Percentiles rank a stretch among this genome's conserved stretches.
Evolutionary conservation across 2,113 vertebrate genomes (phyloP).

Genomic region (Oxyruncus cristatus): DNA sequence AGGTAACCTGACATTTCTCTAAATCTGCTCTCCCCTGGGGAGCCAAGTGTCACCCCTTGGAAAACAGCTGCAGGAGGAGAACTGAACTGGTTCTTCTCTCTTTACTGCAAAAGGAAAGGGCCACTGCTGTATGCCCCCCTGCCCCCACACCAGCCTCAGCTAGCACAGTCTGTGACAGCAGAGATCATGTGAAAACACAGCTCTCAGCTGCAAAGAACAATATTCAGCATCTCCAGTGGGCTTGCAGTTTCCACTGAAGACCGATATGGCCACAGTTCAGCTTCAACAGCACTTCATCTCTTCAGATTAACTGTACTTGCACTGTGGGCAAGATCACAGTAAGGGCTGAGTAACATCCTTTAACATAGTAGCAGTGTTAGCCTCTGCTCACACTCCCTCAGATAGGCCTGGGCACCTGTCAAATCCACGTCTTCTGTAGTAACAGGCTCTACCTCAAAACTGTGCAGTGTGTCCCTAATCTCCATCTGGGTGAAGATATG

Average conservation of each 20-base stretch:
- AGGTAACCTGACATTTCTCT: neutral
- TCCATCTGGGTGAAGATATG: neutral
- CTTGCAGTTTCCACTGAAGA: neutral
- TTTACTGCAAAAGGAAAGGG: neutral
- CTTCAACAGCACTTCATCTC: neutral
- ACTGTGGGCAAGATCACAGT: neutral
- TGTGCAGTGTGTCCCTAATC: neutral
- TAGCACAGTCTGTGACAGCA: neutral
- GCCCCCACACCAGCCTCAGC: neutral
- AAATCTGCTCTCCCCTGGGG: neutral
- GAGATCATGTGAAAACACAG: neutral
- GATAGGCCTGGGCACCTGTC: neutral
- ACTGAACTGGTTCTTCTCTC: neutral
- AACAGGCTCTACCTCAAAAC: neutral
- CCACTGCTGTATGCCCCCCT: neutral
- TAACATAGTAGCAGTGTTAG: neutral
- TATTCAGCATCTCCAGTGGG: neutral
- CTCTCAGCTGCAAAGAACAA: neutral
- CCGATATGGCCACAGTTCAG: neutral
- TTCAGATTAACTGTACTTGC: neutral
- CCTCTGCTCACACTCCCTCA: neutral
- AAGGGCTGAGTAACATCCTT: neutral
- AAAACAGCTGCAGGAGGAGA: neutral
- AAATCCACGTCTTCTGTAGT: neutral
- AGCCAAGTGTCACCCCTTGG: neutral